Evolutionary conservation across 2,888 invertebrate species (phyloP).

Genomic region (Harpalus rufipes): DNA sequence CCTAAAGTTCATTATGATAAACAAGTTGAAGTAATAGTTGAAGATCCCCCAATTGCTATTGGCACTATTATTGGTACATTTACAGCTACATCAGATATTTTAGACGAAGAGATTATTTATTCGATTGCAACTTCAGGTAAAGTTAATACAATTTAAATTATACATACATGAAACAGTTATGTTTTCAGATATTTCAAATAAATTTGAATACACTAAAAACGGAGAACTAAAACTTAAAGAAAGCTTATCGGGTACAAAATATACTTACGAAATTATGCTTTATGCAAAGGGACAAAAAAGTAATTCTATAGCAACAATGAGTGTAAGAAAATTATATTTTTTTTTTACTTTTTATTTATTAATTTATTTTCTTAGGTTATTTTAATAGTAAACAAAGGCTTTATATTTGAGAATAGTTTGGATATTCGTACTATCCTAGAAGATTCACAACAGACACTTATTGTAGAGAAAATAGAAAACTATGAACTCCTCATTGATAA

Average conservation of each 20-base stretch:
- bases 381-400: constrained; percentile 11
- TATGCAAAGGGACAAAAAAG: not conserved
- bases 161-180: no score
- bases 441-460: not conserved
- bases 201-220: not conserved
- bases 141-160: no score
- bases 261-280: constrained; percentile 7
- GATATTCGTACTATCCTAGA: constrained; percentile 1
- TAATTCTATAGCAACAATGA: not conserved
- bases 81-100: no score
- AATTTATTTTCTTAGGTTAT: constrained; percentile 1
- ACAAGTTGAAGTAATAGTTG: no score
- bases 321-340: constrained; percentile 27
- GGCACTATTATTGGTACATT: no score
- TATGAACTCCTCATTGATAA: not conserved
- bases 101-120: no score
- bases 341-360: not conserved
- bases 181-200: not conserved
- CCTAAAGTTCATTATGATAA: no score
- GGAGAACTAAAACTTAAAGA: not conserved
- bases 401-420: constrained; percentile 46
- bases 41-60: no score
- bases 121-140: no score
- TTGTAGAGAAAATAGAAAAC: not conserved
- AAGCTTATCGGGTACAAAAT: not conserved